Evolutionary conservation across 1,140 invertebrate genomes (phyloP).

Genomic region (Venturia canescens): DNA sequence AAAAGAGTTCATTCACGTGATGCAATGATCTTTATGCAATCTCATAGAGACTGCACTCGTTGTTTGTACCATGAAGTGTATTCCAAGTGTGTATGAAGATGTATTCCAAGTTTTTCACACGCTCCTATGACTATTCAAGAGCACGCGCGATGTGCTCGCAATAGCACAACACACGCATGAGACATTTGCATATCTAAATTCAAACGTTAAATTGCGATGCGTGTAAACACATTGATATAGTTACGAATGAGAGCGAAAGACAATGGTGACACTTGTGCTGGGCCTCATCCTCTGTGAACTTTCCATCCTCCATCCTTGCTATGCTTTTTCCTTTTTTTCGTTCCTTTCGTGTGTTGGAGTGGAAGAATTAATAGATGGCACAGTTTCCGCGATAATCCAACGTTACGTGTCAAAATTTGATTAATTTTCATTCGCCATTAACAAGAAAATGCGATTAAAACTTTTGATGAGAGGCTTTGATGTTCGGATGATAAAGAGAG

Average conservation of each 20-base stretch:
- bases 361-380: not conserved
- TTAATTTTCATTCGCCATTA: not conserved
- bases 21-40: not conserved
- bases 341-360: not conserved
- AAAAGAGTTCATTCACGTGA: slow-evolving; percentile 3
- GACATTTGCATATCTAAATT: not conserved
- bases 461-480: not conserved
- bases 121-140: not conserved
- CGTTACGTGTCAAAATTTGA: not conserved
- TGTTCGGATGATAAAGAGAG: not conserved
- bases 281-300: not conserved
- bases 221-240: not conserved
- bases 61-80: not conserved
- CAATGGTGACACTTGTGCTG: not conserved
- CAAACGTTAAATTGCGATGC: not conserved
- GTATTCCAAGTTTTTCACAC: not conserved
- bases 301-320: too few relatives aligned
- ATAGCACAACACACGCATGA: not conserved
- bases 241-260: not conserved
- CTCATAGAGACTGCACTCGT: not conserved
- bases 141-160: not conserved
- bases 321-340: too few relatives aligned
- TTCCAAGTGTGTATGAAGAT: not conserved
- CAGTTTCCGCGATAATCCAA: not conserved
- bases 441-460: not conserved